Conservation (phyloP, 2,113 vertebrate species). For the Festucalex cinctus region DNA sequence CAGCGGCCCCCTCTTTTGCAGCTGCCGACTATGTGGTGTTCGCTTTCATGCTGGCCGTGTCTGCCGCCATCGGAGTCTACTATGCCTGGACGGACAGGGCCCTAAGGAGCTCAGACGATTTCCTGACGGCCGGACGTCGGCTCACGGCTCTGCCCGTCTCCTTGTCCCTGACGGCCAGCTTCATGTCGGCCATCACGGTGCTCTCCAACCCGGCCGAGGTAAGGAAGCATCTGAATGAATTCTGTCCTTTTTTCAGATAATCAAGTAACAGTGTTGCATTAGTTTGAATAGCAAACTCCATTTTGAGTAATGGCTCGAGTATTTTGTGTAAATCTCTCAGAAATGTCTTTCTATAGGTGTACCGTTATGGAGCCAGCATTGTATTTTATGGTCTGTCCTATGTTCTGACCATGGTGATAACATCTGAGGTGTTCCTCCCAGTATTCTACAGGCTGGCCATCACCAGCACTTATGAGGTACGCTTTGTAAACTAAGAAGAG, state of each 20-base stretch:
- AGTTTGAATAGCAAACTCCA: no score
- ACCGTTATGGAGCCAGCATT: slow-evolving; percentile 80
- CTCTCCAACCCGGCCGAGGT: slow-evolving; percentile 85
- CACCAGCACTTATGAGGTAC: slow-evolving; percentile 83
- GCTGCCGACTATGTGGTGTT: slow-evolving; percentile 91
- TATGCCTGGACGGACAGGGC: slow-evolving; percentile 77
- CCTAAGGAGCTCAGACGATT: slow-evolving; percentile 77
- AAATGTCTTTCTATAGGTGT: slow-evolving; percentile 64
- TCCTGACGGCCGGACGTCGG: slow-evolving; percentile 82
- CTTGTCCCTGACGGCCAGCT: slow-evolving; percentile 89
- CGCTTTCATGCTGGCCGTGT: slow-evolving; percentile 81
- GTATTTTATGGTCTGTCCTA: slow-evolving; percentile 78
- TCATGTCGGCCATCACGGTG: slow-evolving; percentile 93
- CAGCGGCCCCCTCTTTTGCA: slow-evolving; percentile 66
- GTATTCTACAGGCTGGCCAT: slow-evolving; percentile 90
- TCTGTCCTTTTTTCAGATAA: no score
- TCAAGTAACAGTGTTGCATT: no score
- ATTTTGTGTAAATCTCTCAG: background rate
- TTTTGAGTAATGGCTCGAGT: no score
- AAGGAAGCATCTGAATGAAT: slow-evolving; percentile 10
- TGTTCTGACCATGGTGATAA: slow-evolving; percentile 72
- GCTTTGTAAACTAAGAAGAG: background rate
- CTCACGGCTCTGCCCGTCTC: slow-evolving; percentile 85
- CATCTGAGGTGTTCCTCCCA: slow-evolving; percentile 87
- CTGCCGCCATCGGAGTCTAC: slow-evolving; percentile 84